A percentile compares a stretch with the other conserved stretches of the same genome.
phyloP scores from a whole-genome alignment of 2,888 invertebrate species.

The Penaeus monodon region DNA sequence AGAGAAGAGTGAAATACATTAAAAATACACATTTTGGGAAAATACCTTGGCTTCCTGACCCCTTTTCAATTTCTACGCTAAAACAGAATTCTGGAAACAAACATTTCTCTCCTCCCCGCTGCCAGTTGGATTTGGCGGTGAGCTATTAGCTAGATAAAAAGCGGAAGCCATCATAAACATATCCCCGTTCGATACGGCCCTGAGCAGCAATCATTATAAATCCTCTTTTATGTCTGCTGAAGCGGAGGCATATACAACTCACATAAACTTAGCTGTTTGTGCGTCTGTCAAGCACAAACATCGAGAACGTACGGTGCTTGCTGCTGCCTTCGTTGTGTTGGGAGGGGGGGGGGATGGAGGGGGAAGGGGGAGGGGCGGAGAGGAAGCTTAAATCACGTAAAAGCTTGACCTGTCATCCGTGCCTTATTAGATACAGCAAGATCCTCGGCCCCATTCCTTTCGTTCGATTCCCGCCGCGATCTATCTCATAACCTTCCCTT shows the following conservation, averaged over 20 bases:
- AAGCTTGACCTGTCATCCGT: too few species aligned
- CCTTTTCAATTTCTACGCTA: conserved; percentile 43
- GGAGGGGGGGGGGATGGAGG: too few species aligned
- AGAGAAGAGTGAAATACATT: too few species aligned
- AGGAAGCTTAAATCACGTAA: too few species aligned
- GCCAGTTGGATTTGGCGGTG: conserved; percentile 14
- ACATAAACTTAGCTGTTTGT: conserved; percentile 54
- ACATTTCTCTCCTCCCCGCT: background rate
- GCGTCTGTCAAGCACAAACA: conserved; percentile 47
- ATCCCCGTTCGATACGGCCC: conserved; percentile 46
- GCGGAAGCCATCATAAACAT: conserved; percentile 38
- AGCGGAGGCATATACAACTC: conserved; percentile 52
- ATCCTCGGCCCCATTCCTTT: background rate
- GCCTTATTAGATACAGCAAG: background rate
- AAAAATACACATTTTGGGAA: conserved; percentile 15
- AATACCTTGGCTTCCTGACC: conserved; percentile 39
- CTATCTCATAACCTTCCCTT: conserved; percentile 24
- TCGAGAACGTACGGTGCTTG: background rate
- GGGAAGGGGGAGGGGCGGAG: too few species aligned
- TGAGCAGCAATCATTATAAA: conserved; percentile 55
- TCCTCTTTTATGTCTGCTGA: conserved; percentile 53
- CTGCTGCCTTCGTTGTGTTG: too few species aligned
- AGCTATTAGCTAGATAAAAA: conserved; percentile 14
- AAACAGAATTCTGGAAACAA: conserved; percentile 36
- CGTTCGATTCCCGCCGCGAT: background rate